Percentiles rank a stretch among this genome's conserved stretches.
These are phyloP conservation scores for Drosophila anomalata DNA, from an alignment of 2,888 invertebrate genomes.

Conservation along the genomic window DNA sequence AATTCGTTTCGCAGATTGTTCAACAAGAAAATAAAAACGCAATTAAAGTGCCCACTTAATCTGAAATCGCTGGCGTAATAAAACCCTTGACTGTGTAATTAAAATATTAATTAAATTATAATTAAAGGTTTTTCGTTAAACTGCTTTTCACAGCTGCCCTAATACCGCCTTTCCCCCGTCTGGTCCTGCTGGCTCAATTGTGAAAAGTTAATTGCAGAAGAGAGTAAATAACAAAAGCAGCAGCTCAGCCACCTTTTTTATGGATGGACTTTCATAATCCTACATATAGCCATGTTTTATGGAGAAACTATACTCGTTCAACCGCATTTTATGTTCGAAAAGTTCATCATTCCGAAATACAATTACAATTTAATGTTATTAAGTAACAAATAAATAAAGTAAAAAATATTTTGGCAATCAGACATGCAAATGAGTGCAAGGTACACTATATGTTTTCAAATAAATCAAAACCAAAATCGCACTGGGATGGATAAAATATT, in stretches of 20 bases:
- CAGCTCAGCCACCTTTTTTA: constrained; percentile 5
- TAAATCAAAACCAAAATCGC: constrained; percentile 3
- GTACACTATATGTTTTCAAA: neutral
- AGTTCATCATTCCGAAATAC: neutral
- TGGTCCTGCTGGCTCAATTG: constrained; percentile 1
- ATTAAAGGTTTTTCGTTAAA: constrained; percentile 46
- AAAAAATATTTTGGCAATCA: neutral
- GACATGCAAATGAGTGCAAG: neutral
- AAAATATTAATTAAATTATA: constrained; percentile 74
- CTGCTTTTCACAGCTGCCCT: constrained; percentile 6
- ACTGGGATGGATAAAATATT: constrained; percentile 47
- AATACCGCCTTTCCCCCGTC: neutral
- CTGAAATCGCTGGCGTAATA: constrained; percentile 49
- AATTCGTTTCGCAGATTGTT: neutral
- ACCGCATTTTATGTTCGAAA: neutral
- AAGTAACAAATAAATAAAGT: no score
- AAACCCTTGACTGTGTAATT: constrained; percentile 54
- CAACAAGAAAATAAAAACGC: constrained; percentile 27
- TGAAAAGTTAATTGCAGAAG: constrained; percentile 59
- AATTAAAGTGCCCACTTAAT: constrained; percentile 63
- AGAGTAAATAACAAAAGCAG: constrained; percentile 26
- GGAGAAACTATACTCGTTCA: neutral
- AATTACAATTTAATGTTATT: neutral
- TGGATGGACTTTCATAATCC: constrained; percentile 29
- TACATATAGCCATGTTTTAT: constrained; percentile 22